Evolutionary conservation across 2,797 vertebrate genomes (phyloP).

Genomic region (Cynodonichthys magdalenae): DNA sequence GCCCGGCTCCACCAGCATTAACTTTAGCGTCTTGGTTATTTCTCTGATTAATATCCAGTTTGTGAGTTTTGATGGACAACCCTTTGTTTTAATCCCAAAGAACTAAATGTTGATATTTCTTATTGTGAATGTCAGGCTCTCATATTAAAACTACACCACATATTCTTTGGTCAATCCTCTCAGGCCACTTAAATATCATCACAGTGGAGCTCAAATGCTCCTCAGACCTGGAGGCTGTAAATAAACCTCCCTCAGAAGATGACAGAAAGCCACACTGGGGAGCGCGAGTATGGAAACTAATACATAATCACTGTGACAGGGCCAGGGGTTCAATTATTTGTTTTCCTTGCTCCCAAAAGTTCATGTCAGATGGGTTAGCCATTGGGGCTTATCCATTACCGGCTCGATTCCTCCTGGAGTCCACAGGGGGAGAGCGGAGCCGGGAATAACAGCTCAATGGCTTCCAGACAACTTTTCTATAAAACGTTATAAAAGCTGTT

Average conservation of each 20-base stretch:
- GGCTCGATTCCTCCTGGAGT: slow-evolving; percentile 69
- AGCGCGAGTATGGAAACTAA: slow-evolving; percentile 56
- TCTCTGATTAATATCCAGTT: too few species aligned
- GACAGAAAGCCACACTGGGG: slow-evolving; percentile 67
- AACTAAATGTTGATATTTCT: not conserved
- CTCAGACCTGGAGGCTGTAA: slow-evolving; percentile 61
- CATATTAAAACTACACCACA: slow-evolving; percentile 7
- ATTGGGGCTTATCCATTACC: slow-evolving; percentile 82
- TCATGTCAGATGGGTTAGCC: slow-evolving; percentile 81
- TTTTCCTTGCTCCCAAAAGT: slow-evolving; percentile 82
- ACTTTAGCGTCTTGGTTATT: too few species aligned
- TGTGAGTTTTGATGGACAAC: too few species aligned
- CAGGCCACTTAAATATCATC: slow-evolving; percentile 51
- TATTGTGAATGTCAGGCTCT: not conserved
- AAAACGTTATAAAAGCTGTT: not conserved
- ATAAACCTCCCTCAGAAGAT: slow-evolving; percentile 63
- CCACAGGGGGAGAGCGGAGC: slow-evolving; percentile 45
- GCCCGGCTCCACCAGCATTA: too few species aligned
- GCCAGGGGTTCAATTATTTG: slow-evolving; percentile 86
- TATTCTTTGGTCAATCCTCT: slow-evolving; percentile 26
- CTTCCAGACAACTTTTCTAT: not conserved
- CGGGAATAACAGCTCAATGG: slow-evolving; percentile 44
- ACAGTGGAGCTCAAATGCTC: slow-evolving; percentile 48
- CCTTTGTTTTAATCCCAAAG: not conserved
- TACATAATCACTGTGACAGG: slow-evolving; percentile 78